Base-by-base conservation (phyloP, 2,888 invertebrate species). In the Drosophila infuscata region DNA sequence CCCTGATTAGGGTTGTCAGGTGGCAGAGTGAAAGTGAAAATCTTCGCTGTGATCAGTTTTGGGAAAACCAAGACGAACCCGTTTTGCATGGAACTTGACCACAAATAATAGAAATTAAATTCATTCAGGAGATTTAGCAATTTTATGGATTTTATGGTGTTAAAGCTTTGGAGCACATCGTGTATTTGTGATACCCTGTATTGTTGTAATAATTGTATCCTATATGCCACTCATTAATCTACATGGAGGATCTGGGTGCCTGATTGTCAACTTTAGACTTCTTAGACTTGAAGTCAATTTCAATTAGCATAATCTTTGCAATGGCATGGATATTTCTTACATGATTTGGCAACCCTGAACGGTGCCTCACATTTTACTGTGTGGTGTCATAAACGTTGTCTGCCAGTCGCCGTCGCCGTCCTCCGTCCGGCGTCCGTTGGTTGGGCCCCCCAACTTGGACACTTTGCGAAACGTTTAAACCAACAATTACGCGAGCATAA, bases 401-500 rank as follows among this genome's bases (percentile, higher is more conserved):
- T 35, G 67, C 46, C 78, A 62, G 32, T 53, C 35, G 53, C 35
- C 51, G 36, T 43, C 53, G 48, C 29, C 62, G 9, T 35, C 35
- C 25, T 2, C 29, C 8, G 32, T 33, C 29, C 41, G 33, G 11
- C n/a, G 43, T 8, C 11, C 36, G 32, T 29, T 38, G 41, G 48
- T 54, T 46, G 60, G 66, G 33, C 41, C 58, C 67, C 63, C 68
- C 70, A 56, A 73, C 65, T 75, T 73, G 77, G 79, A 76, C 81
- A 79, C 78, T 83, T 90, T 80, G 84, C 87, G 81, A 91, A 92
- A 88, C 91, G 91, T 92, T 92, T 91, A 92, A 92, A 92, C 92
- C 91, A 92, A 93, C 93, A 93, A 93, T 93, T 93, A 93, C 92
- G 91, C 83, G 90, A 79, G 82, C 91, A 93, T 93, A 93, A 93